Evolutionary conservation across 2,888 invertebrate species (phyloP).

Genomic region (Liodrosophila aerea): DNA sequence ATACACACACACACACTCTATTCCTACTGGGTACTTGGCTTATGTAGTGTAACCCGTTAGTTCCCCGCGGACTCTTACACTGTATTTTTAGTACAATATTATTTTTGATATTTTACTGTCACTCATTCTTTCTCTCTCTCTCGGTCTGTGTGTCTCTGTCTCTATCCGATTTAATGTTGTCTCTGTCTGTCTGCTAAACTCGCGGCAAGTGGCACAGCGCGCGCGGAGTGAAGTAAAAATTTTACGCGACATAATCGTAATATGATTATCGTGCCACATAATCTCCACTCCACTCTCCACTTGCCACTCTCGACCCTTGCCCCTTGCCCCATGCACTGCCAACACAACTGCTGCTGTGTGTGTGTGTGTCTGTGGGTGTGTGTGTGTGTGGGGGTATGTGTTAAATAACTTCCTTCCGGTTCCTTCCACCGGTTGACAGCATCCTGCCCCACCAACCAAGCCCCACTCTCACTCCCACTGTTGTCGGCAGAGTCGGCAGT

Average conservation of each 20-base stretch:
- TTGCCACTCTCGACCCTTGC: conserved; percentile 3
- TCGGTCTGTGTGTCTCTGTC: not conserved
- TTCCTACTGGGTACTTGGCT: too few species aligned
- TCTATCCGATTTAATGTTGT: conserved; percentile 1
- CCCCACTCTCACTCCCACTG: conserved; percentile 3
- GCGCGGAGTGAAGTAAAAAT: conserved; percentile 54
- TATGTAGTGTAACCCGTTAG: too few species aligned
- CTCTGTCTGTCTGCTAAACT: conserved; percentile 18
- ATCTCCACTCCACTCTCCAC: conserved; percentile 42
- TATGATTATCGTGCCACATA: conserved; percentile 73
- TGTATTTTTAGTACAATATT: conserved; percentile 24
- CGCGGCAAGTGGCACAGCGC: conserved; percentile 35
- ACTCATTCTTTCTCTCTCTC: not conserved
- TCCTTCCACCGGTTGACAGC: conserved; percentile 47
- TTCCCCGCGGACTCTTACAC: conserved; percentile 2
- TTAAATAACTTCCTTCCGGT: conserved; percentile 74
- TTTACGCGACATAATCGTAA: conserved; percentile 76
- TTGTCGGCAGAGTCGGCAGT: conserved; percentile 6
- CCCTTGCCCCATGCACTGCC: too few species aligned
- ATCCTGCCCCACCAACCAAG: conserved; percentile 1
- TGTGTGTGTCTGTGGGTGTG: not conserved
- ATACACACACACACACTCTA: too few species aligned
- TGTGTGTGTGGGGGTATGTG: conserved; percentile 48
- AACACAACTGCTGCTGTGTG: not conserved
- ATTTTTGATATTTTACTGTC: conserved; percentile 45